Evolutionary conservation across 1,140 invertebrate species (phyloP).

Genomic region (Tetramorium alpestre): DNA sequence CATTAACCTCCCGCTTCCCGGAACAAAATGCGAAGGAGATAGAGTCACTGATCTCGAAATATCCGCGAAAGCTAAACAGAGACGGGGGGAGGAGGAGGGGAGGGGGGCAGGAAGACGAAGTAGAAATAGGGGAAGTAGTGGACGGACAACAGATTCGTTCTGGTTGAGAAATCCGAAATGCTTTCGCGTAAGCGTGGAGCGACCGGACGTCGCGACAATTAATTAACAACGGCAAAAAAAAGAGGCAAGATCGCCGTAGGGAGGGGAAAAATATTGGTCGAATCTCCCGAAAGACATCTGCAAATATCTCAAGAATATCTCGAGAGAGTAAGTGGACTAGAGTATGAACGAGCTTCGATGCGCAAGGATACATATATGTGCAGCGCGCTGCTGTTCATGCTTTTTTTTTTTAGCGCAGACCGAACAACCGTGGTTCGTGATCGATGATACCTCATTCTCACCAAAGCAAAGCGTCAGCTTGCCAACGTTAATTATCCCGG

Average conservation of each 20-base stretch:
- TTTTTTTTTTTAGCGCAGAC: slow-evolving; percentile 17
- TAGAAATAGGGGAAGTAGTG: slow-evolving; percentile 35
- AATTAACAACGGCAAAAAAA: slow-evolving; percentile 13
- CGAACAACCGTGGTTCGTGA: slow-evolving; percentile 7
- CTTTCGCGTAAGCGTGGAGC: slow-evolving; percentile 6
- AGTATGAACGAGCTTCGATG: neutral
- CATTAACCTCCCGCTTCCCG: slow-evolving; percentile 69
- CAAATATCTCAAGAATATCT: slow-evolving; percentile 4
- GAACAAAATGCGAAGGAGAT: slow-evolving; percentile 60
- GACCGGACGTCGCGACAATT: slow-evolving; percentile 43
- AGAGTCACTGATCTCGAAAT: slow-evolving; percentile 68
- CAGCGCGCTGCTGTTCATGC: neutral
- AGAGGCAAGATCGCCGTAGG: neutral
- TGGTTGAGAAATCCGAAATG: slow-evolving; percentile 49
- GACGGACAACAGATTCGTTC: slow-evolving; percentile 50
- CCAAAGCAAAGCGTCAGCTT: slow-evolving; percentile 49
- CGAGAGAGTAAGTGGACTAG: neutral
- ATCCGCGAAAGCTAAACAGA: slow-evolving; percentile 39
- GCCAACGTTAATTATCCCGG: slow-evolving; percentile 70
- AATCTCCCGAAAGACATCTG: neutral
- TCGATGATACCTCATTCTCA: slow-evolving; percentile 32
- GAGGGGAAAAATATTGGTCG: neutral
- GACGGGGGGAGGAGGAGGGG: neutral
- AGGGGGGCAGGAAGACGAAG: slow-evolving; percentile 24
- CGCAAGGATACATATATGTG: neutral